Conservation (phyloP, 2,797 vertebrate genomes). For the Falco concolor region DNA sequence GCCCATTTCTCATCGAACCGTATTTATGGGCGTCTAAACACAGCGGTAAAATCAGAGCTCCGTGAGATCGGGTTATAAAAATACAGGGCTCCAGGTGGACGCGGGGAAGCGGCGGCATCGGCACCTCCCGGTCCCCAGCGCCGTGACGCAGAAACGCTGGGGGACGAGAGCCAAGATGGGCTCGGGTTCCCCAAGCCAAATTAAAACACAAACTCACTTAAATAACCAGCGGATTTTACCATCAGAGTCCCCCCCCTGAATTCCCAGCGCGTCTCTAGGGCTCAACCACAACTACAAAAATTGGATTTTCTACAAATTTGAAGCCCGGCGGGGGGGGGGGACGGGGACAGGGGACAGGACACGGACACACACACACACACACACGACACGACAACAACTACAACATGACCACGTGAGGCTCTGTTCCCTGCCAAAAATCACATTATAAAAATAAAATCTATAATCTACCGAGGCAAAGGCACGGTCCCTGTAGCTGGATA, state of each 20-base stretch:
- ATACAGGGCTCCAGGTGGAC: background rate
- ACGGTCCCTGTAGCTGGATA: background rate
- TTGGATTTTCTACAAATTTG: background rate
- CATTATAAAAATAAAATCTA: background rate
- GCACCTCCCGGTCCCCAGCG: background rate
- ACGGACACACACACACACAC: no score
- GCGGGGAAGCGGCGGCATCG: background rate
- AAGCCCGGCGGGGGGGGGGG: background rate
- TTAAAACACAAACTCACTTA: background rate
- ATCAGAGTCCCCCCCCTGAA: background rate
- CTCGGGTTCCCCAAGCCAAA: background rate
- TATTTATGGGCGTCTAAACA: accelerated
- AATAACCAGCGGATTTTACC: accelerated
- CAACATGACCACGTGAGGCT: background rate
- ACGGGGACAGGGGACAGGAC: no score
- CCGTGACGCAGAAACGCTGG: background rate
- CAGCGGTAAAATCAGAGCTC: accelerated
- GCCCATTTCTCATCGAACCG: accelerated
- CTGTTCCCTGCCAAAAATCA: background rate
- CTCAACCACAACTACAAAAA: background rate
- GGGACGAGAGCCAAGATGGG: background rate
- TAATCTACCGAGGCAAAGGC: background rate
- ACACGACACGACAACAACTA: background rate
- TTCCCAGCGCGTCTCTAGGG: background rate
- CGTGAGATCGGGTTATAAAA: accelerated